Base-by-base conservation (phyloP, 2,113 vertebrate species). In the Budorcas taxicolor region DNA sequence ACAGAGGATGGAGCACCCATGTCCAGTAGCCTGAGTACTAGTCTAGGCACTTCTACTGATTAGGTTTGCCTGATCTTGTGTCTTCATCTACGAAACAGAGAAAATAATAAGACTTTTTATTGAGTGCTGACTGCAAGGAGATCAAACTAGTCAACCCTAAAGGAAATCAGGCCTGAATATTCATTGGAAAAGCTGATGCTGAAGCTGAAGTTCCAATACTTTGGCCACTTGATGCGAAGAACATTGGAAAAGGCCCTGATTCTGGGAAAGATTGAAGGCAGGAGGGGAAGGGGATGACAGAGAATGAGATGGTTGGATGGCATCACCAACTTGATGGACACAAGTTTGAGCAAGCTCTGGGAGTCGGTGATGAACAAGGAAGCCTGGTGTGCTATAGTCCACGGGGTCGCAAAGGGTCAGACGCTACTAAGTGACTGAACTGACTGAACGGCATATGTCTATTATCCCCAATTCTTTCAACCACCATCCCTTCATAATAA, bases 361-460 rank as follows among this genome's bases (percentile, higher is more conserved):
- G 67, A 74, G 67, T 13, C 13, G 67, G 67, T 23, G 67, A 40
- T 71, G 67, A 36, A 13, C 67, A 71, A 40, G n/a, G 10, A 71
- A 71, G n/a, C 67, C n/a, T 71, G n/a, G 19, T 71, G 67, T 71
- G n/a, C 62, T 67, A 17, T 3, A 67, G 33, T n/a, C 62, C 67
- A 23, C 0, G 5, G 67, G 67, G n/a, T 74, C 5, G 0, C 67
- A 74, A 71, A 40, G 67, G 12, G 67, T 74, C 67, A 6, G 67
- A 40, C 10, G 13, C 19, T 74, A 23, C 5, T 40, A 21, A 23
- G 67, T 36, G 3, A 23, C n/a, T 23, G n/a, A 74, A 71, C n/a
- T 71, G 10, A 36, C 23, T 29, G 31, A 33, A 57, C 4, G 1
- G 29, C 21, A 1, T 1, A 36, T 3, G 1, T 57, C 12, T 52